Base-by-base conservation (phyloP, 64 coral and sea anemone genomes). In the Astreopora myriophthalma region DNA sequence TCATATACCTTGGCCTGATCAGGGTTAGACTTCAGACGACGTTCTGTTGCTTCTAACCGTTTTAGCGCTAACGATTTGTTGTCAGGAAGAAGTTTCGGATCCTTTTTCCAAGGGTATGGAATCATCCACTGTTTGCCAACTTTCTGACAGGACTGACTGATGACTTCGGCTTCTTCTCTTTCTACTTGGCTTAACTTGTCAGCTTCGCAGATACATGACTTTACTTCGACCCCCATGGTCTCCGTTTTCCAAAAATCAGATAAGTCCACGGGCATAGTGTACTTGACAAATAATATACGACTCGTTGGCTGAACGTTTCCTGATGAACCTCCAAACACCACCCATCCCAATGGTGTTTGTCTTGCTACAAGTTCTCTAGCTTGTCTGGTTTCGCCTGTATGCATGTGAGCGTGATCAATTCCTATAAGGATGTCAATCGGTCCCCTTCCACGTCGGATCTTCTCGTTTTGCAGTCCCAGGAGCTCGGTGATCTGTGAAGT, bases 71-170 rank as follows among this genome's bases (percentile, higher is more conserved):
- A 5, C 0, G 4, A 17, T 35, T 57, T 83, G 92, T 94, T 82
- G 63, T 94, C 73, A 19, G 76, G 92, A 14, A 75, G 73, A 31
- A 32, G 62, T 14, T 83, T 88, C 9, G 85, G 92, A 31, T 94
- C 74, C 46, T 58, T 94, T 40, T 23, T 74, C 86, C 92, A 84
- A 7, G 92, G 92, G 30, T 94, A 94, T 20, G 85, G 74, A 8
- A 94, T 76, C 49, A 72, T 80, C 92, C 92, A 94, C 44, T 94
- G 85, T 20, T 80, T 87, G 0, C 33, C 85, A 5, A 88, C 74
- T 61, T 88, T 88, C 12, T 20, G 0, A 58, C 73, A 88, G 1
- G 92, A 88, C 11, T 81, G 14, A 13, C 65, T 34, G 19, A 88
- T 88, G 33, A 94, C 14, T 36, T 87, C 20, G 16, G 67, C 71